A percentile compares a stretch with the other conserved stretches of the same genome.
Conservation (phyloP, 35 echinoderm and acorn worm genomes). For the Stichopus chloronotus region DNA sequence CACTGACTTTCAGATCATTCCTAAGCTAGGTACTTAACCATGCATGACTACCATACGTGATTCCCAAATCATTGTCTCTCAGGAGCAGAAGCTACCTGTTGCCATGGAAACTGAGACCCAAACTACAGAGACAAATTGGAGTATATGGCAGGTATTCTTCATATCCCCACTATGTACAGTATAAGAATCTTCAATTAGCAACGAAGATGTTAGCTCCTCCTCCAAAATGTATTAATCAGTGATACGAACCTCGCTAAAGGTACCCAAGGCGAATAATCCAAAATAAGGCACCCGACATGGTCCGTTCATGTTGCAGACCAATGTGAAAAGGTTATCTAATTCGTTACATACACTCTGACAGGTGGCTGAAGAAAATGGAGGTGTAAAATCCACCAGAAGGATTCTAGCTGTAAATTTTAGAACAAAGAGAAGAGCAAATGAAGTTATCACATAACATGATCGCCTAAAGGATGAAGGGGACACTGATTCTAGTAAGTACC, state of each 20-base stretch:
- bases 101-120: too few relatives aligned
- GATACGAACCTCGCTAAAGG: constrained; percentile 79
- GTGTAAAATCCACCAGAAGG: constrained; percentile 85
- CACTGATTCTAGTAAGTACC: not conserved
- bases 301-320: constrained; percentile 82
- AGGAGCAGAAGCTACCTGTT: too few relatives aligned
- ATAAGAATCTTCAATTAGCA: too few relatives aligned
- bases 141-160: too few relatives aligned
- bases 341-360: constrained; percentile 65
- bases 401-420: constrained; percentile 68
- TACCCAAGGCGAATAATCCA: constrained; percentile 81
- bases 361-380: constrained; percentile 65
- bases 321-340: constrained; percentile 79
- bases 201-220: not conserved
- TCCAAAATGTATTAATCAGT: not conserved
- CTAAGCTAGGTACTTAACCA: too few relatives aligned
- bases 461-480: not conserved
- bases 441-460: not conserved
- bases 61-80: too few relatives aligned
- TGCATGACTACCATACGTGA: too few relatives aligned
- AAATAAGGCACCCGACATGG: constrained; percentile 83
- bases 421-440: not conserved
- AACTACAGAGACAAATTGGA: too few relatives aligned
- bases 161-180: too few relatives aligned
- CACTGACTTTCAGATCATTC: too few relatives aligned